Evolutionary conservation across 2,113 vertebrate genomes (phyloP), one percentile per base, ranked within the genome.

Genomic region (Chaetodon trifascialis): DNA sequence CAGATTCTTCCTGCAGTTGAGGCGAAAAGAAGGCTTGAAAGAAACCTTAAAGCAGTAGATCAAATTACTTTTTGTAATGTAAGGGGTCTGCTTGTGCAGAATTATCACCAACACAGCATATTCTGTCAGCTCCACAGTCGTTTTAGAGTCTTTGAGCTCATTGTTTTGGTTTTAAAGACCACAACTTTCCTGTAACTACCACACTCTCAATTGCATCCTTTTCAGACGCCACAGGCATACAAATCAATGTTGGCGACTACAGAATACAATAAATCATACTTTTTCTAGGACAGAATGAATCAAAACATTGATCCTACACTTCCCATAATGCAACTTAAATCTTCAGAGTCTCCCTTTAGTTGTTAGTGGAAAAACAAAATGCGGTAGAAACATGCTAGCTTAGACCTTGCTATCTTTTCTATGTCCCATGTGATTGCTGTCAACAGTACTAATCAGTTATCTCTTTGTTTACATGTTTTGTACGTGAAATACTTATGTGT

Each of bases 401-500:
- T 36, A 4, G 30, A 67, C 46, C 10, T 11, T 11, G 21, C 38
- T 8, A 7, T 19, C 30, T 36, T 6, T 25, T n/a, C 12, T 58
- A 44, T 58, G 3, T 21, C 2, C 38, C 1, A 16, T 38, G 36
- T 68, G 3, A 10, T 40, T 38, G 7, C 14, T 72, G n/a, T 60
- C 38, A 70, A 25, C 1, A 40, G 25, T 4, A 63, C 81, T 83
- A 81, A 87, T 84, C 16, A 47, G 19, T 23, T 38, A 47, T 85
- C 19, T 85, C 52, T 70, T 15, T 76, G 25, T 86, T 16, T 84
- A 9, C 49, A 5, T 77, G 38, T 88, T 54, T 49, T 78, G 66
- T 82, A 40, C 34, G 65, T 80, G 69, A 56, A 70, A 73, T 75
- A 44, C 82, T 62, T 40, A 1, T 65, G 34, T 91, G 59, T 88